Evolutionary conservation across 2,888 invertebrate genomes (phyloP).

Genomic region (Drosophila conformis): DNA sequence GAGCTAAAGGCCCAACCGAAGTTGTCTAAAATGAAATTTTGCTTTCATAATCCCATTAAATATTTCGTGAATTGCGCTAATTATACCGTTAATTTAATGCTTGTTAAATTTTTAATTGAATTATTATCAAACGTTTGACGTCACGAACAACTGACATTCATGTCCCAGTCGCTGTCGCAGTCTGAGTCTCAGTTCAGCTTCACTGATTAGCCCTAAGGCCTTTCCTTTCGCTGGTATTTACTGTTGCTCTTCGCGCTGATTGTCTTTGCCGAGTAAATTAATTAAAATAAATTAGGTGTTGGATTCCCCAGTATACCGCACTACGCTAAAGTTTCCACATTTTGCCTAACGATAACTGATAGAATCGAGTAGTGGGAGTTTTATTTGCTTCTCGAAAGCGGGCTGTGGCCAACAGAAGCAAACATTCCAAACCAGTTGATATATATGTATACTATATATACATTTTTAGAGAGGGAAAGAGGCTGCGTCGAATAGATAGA

Average conservation of each 20-base stretch:
- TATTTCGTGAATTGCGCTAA: conserved; percentile 69
- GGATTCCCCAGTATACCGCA: conserved; percentile 24
- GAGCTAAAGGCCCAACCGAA: conserved; percentile 18
- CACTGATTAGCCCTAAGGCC: conserved; percentile 38
- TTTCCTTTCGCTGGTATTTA: conserved; percentile 1
- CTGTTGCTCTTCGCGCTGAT: conserved; percentile 12
- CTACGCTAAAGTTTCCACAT: conserved; percentile 25
- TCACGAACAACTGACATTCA: conserved; percentile 49
- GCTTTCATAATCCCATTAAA: conserved; percentile 64
- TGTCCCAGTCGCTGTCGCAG: conserved; percentile 1
- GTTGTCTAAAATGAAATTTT: conserved; percentile 61
- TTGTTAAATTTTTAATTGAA: conserved; percentile 69
- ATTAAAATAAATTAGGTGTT: conserved; percentile 66
- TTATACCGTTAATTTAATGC: conserved; percentile 71
- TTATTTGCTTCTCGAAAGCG: neutral
- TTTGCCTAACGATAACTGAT: conserved; percentile 34
- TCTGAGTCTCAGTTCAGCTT: neutral
- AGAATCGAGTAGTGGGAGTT: neutral
- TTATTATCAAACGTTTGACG: conserved; percentile 49
- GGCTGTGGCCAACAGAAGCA: neutral
- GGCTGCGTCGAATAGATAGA: conserved; percentile 3
- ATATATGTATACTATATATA: conserved; percentile 9
- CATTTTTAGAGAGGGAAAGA: neutral
- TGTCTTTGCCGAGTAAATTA: conserved; percentile 61
- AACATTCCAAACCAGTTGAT: conserved; percentile 12